Conservation (phyloP, 2,797 vertebrate genomes). For the Cossypha polioptera region DNA sequence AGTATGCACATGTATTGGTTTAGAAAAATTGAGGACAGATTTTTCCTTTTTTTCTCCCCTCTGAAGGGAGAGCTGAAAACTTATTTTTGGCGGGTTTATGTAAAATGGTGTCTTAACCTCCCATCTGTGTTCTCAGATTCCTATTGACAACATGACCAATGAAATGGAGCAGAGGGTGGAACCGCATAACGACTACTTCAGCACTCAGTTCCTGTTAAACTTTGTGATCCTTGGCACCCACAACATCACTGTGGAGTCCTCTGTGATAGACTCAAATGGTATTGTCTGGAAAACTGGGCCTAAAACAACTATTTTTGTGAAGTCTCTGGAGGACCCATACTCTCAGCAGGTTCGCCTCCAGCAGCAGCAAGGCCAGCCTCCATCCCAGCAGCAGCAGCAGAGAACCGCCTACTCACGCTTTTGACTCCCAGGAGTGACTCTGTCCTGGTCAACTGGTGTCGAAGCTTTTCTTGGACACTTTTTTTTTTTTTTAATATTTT, state of each 20-base stretch:
- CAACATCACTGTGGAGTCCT: conserved; percentile 92
- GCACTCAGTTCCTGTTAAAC: conserved; percentile 95
- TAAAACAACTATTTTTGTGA: conserved; percentile 89
- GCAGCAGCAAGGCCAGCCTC: conserved; percentile 83
- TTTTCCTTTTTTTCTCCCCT: not conserved
- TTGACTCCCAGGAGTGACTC: conserved; percentile 39
- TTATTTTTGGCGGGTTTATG: not conserved
- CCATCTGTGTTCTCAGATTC: conserved; percentile 78
- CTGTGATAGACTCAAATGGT: conserved; percentile 91
- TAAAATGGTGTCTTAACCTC: not conserved
- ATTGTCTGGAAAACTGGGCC: conserved; percentile 96
- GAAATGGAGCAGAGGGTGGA: conserved; percentile 97
- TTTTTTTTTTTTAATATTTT: not conserved
- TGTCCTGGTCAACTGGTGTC: rapidly evolving
- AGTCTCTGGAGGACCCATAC: conserved; percentile 94
- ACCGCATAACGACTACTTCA: conserved; percentile 99
- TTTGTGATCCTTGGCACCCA: conserved; percentile 91
- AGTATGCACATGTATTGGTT: not conserved
- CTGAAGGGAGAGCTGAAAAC: not conserved
- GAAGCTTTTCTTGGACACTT: not conserved
- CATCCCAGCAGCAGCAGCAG: conserved; percentile 77
- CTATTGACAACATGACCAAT: conserved; percentile 87
- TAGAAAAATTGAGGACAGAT: not conserved
- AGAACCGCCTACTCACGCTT: conserved; percentile 86
- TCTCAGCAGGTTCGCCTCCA: conserved; percentile 95